Conservation (phyloP, 1,140 invertebrate species). For the Atta texana region DNA sequence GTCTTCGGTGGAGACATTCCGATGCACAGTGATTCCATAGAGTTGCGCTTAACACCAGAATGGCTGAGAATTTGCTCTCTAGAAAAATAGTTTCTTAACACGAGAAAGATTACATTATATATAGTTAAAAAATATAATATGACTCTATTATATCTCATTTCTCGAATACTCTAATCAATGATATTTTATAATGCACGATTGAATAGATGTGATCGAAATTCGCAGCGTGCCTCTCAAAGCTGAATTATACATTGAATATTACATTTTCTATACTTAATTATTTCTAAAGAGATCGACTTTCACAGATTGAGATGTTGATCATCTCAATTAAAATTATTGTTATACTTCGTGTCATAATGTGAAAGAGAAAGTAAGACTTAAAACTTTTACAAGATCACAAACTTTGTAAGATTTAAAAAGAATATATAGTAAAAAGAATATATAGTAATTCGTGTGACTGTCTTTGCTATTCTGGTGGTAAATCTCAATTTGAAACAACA, state of each 20-base stretch:
- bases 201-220: no score
- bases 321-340: no score
- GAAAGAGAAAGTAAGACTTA: slow-evolving; percentile 8
- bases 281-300: neutral
- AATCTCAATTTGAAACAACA: slow-evolving; percentile 18
- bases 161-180: neutral
- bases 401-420: slow-evolving; percentile 3
- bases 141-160: neutral
- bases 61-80: slow-evolving; percentile 1
- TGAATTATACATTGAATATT: neutral
- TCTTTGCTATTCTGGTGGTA: slow-evolving; percentile 13
- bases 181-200: neutral
- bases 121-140: neutral
- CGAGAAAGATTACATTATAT: neutral
- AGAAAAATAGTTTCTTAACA: neutral
- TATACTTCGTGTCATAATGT: neutral
- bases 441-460: neutral
- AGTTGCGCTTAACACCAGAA: slow-evolving; percentile 36
- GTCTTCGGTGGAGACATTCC: neutral
- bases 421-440: neutral
- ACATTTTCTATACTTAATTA: slow-evolving; percentile 8
- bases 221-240: no score
- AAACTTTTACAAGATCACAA: slow-evolving; percentile 16
- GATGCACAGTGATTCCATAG: neutral
- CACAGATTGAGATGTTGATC: neutral